phyloP scores from a whole-genome alignment of 2,888 invertebrate species.

The Incurvaria masculella region DNA sequence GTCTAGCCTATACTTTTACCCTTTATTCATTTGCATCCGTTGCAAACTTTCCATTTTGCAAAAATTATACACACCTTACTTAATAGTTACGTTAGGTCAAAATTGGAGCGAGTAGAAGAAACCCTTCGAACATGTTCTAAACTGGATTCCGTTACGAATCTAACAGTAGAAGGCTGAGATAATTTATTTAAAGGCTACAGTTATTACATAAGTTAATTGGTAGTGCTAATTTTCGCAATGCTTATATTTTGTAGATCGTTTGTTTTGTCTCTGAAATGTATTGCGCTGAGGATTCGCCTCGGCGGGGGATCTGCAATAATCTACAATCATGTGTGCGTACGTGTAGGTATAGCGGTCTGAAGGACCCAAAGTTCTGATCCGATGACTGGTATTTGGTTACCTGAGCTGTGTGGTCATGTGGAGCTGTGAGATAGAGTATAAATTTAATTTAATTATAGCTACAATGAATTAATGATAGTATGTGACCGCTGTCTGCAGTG shows the following conservation, averaged over 20 bases:
- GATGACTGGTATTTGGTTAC: background rate
- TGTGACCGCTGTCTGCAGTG: background rate
- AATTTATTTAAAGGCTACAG: slow-evolving; percentile 35
- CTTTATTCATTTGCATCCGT: slow-evolving; percentile 8
- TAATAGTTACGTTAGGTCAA: slow-evolving; percentile 6
- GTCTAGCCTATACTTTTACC: slow-evolving; percentile 31
- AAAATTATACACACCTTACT: slow-evolving; percentile 25
- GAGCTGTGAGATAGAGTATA: background rate
- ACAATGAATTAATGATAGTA: background rate
- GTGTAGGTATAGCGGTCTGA: background rate
- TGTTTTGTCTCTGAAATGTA: too few relatives aligned
- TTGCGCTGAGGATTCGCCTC: background rate
- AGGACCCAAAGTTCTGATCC: background rate
- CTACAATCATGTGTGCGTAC: too few relatives aligned
- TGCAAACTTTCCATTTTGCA: slow-evolving; percentile 38
- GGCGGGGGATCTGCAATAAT: background rate
- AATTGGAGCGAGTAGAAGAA: too few relatives aligned
- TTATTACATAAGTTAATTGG: background rate
- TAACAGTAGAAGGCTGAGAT: slow-evolving; percentile 54
- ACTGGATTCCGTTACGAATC: background rate
- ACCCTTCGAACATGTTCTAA: background rate
- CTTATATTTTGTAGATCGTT: background rate
- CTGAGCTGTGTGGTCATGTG: too few relatives aligned
- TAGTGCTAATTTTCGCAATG: background rate
- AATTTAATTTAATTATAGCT: background rate